Percentiles rank a stretch among this genome's conserved stretches.
Evolutionary conservation across 1,140 invertebrate species (phyloP).

Genomic region (Hyposmocoma kahamanoa): DNA sequence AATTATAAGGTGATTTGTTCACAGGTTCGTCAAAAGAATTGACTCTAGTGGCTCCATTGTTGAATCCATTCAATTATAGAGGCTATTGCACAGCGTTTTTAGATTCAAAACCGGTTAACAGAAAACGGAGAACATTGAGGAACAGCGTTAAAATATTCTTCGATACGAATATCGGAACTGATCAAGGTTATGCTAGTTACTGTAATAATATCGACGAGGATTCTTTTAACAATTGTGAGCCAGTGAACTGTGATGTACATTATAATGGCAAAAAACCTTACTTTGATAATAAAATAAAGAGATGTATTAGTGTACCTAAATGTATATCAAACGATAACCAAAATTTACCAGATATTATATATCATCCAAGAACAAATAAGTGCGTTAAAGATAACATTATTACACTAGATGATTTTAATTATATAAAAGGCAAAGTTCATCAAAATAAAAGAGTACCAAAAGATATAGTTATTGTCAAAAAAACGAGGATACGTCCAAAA

Average conservation of each 20-base stretch:
- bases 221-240: slow-evolving; percentile 67
- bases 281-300: slow-evolving; percentile 47
- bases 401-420: slow-evolving; percentile 33
- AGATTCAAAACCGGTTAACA: slow-evolving; percentile 29
- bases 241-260: slow-evolving; percentile 66
- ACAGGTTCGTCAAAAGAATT: slow-evolving; percentile 36
- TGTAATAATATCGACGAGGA: slow-evolving; percentile 68
- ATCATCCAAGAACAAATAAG: slow-evolving; percentile 37
- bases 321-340: slow-evolving; percentile 49
- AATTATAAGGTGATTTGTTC: slow-evolving; percentile 11
- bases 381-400: slow-evolving; percentile 30
- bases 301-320: slow-evolving; percentile 55
- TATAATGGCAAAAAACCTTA: slow-evolving; percentile 67
- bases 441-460: slow-evolving; percentile 22
- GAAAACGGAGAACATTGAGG: slow-evolving; percentile 24
- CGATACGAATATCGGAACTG: slow-evolving; percentile 29
- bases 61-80: slow-evolving; percentile 35
- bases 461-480: slow-evolving; percentile 31
- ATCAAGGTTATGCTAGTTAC: slow-evolving; percentile 21
- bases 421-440: slow-evolving; percentile 23
- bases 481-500: slow-evolving; percentile 9
- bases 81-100: slow-evolving; percentile 42
- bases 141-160: slow-evolving; percentile 41
- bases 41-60: slow-evolving; percentile 37
- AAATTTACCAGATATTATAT: slow-evolving; percentile 46